Evolutionary conservation across 2,797 vertebrate species (phyloP), one percentile per base, ranked within the genome.

Genomic region (Tragelaphus oryx): DNA sequence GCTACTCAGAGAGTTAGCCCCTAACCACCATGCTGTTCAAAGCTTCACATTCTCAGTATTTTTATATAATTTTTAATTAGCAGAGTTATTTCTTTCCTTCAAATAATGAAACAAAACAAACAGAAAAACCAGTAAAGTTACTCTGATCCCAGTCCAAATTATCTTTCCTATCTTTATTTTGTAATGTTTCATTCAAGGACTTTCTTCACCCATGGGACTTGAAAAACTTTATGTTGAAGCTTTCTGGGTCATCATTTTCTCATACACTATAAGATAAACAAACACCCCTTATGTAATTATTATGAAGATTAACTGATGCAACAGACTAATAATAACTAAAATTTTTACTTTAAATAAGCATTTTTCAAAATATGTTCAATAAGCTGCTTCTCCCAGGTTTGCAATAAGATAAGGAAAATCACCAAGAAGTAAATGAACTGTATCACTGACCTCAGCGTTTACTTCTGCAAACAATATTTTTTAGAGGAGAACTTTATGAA

Each of bases 21-120:
- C 4, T 48, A 50, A 48, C 46, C 44, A 28, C 28, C 46, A 48
- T 18, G 16, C 26, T 76, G 46, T 76, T 76, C 74, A 76, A 76
- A 28, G 74, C 2, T 96, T 97, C 90, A 84, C 54, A 85, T 96
- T 96, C 62, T n/a, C 74, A 93, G 18, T 94, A 89, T 57, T 83
- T 10, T 37, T 48, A 48, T 13, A 52, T 33, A 14, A 12, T 22
- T 37, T 68, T 37, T 22, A 82, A 55, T 7, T 48, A 54, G 9
- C 30, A 74, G 24, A 46, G 46, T 4, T 46, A 4, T 13, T 16
- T 8, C 46, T 41, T 74, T n/a, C 11, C 48, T 80, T 33, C 48
- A 22, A 41, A 68, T 24, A 55, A 90, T 1, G 6, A 71, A 68
- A 79, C 16, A 46, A 46, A 82, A 37, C 8, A 30, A 50, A 9